Evolutionary conservation across 2,888 invertebrate species (phyloP).

Genomic region (Chydorus sphaericus): DNA sequence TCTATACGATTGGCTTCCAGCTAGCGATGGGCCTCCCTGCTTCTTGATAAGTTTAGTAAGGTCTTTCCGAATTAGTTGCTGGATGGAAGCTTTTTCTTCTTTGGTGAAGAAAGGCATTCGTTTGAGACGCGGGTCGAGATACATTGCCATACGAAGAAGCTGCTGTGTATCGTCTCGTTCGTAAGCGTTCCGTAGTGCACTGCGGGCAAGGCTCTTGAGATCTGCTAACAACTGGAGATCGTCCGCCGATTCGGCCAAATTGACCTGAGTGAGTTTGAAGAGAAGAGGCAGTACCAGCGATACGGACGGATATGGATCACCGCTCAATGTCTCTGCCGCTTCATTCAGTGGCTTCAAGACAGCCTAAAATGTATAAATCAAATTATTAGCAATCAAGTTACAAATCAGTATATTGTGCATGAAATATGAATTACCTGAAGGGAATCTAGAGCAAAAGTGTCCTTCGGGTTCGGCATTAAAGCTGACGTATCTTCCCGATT

Average conservation of each 20-base stretch:
- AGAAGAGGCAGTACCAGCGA: conserved; percentile 13
- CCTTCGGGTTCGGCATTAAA: neutral
- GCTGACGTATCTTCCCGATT: conserved; percentile 1
- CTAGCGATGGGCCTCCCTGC: neutral
- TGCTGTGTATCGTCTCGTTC: conserved; percentile 12
- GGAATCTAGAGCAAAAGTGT: conserved; percentile 4
- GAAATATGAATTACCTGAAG: conserved; percentile 8
- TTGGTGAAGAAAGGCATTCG: conserved; percentile 13
- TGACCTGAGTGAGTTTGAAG: conserved; percentile 13
- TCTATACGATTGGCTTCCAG: neutral
- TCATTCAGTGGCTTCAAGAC: conserved; percentile 11
- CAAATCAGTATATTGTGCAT: too few relatives aligned
- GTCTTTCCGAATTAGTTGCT: conserved; percentile 12
- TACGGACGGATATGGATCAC: conserved; percentile 13
- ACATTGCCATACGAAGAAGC: conserved; percentile 14
- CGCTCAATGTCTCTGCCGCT: conserved; percentile 14
- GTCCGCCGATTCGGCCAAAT: conserved; percentile 8
- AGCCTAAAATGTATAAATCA: neutral
- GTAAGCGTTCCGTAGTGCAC: conserved; percentile 10
- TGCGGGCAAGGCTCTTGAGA: conserved; percentile 10
- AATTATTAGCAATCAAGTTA: neutral
- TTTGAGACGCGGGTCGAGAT: conserved; percentile 14
- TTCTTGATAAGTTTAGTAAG: conserved; percentile 14
- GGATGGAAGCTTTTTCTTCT: conserved; percentile 11
- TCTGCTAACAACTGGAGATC: conserved; percentile 10